A percentile compares a stretch with the other conserved stretches of the same genome.
Evolutionary conservation across 2,797 vertebrate genomes (phyloP).

Genomic region (Sebastes miniatus): DNA sequence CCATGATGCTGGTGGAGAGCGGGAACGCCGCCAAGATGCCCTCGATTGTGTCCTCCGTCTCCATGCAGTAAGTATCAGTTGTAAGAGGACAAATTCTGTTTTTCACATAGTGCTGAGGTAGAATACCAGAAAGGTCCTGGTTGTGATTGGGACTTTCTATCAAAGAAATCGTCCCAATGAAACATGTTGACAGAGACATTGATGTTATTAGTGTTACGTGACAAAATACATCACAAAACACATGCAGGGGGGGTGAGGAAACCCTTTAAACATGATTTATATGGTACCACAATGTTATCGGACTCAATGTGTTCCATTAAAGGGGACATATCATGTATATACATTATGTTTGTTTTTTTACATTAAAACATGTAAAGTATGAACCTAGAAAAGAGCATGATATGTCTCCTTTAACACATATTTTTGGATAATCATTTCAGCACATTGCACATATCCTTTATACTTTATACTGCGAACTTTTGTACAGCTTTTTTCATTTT

Average conservation of each 20-base stretch:
- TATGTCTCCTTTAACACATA: background rate
- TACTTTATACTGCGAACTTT: background rate
- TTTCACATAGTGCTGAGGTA: background rate
- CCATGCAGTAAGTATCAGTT: conserved; percentile 75
- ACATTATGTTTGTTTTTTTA: background rate
- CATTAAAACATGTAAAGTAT: background rate
- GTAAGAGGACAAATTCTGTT: background rate
- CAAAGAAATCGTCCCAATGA: background rate
- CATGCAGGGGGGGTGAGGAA: background rate
- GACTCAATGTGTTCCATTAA: background rate
- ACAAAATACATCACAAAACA: background rate
- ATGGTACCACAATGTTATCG: background rate
- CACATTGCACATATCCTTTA: background rate
- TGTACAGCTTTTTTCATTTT: background rate
- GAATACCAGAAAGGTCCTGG: background rate
- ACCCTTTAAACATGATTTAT: background rate
- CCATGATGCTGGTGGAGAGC: conserved; percentile 91
- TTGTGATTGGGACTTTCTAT: background rate
- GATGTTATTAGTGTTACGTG: background rate
- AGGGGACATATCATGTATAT: no score
- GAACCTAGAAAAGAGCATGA: background rate
- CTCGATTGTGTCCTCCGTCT: conserved; percentile 74
- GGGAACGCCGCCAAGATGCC: conserved; percentile 88
- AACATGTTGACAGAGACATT: background rate
- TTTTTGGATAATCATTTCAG: background rate